Conservation (phyloP, 2,113 vertebrate species). For the Limnothrissa miodon region DNA sequence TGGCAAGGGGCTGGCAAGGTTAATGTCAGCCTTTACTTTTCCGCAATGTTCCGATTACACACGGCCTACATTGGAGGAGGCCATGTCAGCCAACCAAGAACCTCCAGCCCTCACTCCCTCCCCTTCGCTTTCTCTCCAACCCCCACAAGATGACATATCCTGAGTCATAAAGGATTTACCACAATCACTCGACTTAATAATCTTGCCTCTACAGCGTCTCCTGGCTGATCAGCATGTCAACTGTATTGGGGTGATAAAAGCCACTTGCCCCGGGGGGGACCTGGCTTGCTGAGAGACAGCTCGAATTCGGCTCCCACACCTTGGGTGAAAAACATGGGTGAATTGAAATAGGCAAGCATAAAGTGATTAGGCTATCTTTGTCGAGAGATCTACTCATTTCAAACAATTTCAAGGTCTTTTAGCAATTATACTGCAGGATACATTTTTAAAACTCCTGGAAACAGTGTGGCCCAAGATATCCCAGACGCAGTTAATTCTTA, state of each 20-base stretch:
- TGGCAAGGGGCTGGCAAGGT: neutral
- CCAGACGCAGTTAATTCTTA: conserved; percentile 11
- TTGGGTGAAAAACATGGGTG: neutral
- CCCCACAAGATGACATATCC: neutral
- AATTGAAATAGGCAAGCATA: conserved; percentile 2
- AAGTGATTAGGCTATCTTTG: conserved; percentile 11
- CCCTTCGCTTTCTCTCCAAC: neutral
- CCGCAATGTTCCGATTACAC: neutral
- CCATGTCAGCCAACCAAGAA: neutral
- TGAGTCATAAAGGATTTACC: conserved; percentile 8
- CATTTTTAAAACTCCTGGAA: conserved; percentile 18
- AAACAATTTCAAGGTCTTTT: conserved; percentile 21
- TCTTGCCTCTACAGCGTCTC: neutral
- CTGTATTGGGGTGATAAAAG: conserved; percentile 17
- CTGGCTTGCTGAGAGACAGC: neutral
- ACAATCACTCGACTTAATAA: conserved; percentile 16
- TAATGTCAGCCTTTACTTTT: neutral
- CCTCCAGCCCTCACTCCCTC: neutral
- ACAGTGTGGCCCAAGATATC: neutral
- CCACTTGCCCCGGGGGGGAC: neutral
- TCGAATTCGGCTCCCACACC: neutral
- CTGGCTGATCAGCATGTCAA: conserved; percentile 15
- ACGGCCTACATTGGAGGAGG: neutral
- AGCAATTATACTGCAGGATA: conserved; percentile 16
- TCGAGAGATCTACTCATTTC: conserved; percentile 10